Conservation (phyloP, 2,113 vertebrate genomes). For the Elanus axillaris region DNA sequence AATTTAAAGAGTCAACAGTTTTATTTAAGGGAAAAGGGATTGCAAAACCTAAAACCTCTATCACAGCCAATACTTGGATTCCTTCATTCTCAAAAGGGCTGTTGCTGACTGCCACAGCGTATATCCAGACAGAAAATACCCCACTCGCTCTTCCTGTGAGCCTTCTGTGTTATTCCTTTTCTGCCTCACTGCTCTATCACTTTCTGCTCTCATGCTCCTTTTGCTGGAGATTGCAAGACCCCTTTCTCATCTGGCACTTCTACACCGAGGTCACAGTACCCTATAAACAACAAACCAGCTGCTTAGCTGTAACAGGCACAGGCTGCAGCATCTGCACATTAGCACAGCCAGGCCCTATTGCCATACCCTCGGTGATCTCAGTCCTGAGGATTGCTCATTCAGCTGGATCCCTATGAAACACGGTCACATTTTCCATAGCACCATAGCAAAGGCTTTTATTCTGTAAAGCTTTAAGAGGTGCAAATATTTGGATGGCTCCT, state of each 20-base stretch:
- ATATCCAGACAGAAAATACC: background rate
- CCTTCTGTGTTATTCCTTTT: background rate
- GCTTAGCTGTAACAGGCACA: background rate
- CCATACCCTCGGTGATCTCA: background rate
- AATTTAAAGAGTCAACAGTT: background rate
- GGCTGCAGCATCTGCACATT: background rate
- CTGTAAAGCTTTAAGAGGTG: background rate
- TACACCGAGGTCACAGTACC: accelerated
- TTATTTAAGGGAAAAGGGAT: background rate
- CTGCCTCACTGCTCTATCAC: background rate
- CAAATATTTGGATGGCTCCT: background rate
- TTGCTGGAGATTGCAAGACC: background rate
- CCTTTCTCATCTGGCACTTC: background rate
- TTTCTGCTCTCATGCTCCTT: background rate
- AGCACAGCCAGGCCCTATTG: background rate
- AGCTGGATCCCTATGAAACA: background rate
- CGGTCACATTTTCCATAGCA: background rate
- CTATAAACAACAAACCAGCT: accelerated
- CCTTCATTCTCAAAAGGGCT: background rate
- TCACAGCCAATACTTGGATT: background rate
- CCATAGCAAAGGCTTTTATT: background rate
- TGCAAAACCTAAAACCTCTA: background rate
- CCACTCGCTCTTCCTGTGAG: background rate
- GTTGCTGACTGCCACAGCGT: background rate
- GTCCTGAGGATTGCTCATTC: accelerated